phyloP scores from a whole-genome alignment of 2,888 invertebrate species.

The Pseudeuparius sepicola region DNA sequence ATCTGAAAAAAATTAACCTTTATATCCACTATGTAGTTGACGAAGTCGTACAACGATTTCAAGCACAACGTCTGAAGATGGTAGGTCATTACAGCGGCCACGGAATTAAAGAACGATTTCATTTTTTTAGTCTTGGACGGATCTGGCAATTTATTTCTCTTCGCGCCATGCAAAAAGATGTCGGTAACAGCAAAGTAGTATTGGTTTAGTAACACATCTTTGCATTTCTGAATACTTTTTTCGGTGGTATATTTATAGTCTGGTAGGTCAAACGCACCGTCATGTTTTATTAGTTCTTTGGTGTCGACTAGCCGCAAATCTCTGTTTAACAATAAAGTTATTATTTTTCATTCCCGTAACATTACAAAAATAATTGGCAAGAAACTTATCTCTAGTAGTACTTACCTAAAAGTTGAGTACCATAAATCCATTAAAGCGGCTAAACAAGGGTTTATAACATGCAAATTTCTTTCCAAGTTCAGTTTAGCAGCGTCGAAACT shows the following conservation, averaged over 20 bases:
- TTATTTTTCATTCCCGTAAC: neutral
- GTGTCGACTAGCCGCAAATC: constrained; percentile 51
- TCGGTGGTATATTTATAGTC: constrained; percentile 49
- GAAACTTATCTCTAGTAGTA: no score
- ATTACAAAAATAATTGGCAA: no score
- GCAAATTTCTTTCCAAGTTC: constrained; percentile 52
- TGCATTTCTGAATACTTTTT: constrained; percentile 57
- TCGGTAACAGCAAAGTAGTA: constrained; percentile 57
- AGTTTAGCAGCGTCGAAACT: constrained; percentile 37
- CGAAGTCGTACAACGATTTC: constrained; percentile 68
- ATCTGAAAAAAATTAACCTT: constrained; percentile 45
- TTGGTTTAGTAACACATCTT: constrained; percentile 51
- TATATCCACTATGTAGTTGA: constrained; percentile 65
- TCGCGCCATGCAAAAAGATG: constrained; percentile 56
- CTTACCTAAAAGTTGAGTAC: constrained; percentile 65
- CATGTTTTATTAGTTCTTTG: constrained; percentile 45
- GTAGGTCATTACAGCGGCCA: constrained; percentile 79
- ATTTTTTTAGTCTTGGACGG: constrained; percentile 53
- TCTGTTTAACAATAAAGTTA: constrained; percentile 38
- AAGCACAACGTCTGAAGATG: constrained; percentile 75
- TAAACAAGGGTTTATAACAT: constrained; percentile 73
- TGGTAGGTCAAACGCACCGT: constrained; percentile 56
- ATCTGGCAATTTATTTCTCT: constrained; percentile 58
- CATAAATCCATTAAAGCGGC: constrained; percentile 70
- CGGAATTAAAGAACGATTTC: constrained; percentile 73